These are phyloP conservation scores for Nansenia antarctica DNA, from an alignment of 2,113 vertebrate genomes.

Conservation along the genomic window DNA sequence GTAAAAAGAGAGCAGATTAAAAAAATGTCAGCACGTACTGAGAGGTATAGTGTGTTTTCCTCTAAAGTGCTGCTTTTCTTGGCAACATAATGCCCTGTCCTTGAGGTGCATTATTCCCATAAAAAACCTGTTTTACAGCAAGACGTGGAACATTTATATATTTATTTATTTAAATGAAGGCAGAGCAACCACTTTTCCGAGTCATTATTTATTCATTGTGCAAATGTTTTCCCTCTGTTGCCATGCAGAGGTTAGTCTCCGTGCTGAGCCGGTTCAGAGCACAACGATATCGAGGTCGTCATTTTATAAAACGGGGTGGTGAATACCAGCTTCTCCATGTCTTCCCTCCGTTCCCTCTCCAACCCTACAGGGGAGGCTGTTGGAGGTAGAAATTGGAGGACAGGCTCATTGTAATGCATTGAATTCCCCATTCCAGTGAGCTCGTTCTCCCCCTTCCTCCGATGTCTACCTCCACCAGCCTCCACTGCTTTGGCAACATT, in stretches of 20 bases:
- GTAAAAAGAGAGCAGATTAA: too few species aligned
- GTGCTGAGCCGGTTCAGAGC: slow-evolving; percentile 38
- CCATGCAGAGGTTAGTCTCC: slow-evolving; percentile 22
- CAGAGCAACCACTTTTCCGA: slow-evolving; percentile 57
- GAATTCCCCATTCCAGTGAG: too few species aligned
- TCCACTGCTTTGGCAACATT: background rate
- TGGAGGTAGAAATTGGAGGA: too few species aligned
- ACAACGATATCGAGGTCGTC: too few species aligned
- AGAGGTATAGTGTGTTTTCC: slow-evolving; percentile 37
- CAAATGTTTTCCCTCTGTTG: slow-evolving; percentile 66
- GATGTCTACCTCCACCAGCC: too few species aligned
- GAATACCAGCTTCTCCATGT: background rate
- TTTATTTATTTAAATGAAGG: slow-evolving; percentile 65
- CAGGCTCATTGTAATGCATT: too few species aligned
- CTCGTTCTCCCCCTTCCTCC: too few species aligned
- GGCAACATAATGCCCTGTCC: slow-evolving; percentile 37
- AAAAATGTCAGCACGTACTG: too few species aligned
- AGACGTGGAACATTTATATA: slow-evolving; percentile 40
- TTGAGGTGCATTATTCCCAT: slow-evolving; percentile 52
- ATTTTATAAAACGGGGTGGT: slow-evolving; percentile 37
- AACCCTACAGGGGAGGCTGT: too few species aligned
- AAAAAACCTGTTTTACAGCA: slow-evolving; percentile 47
- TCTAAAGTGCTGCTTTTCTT: slow-evolving; percentile 59
- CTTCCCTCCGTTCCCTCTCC: too few species aligned
- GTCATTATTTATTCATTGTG: slow-evolving; percentile 74